A percentile compares a stretch with the other conserved stretches of the same genome.
Evolutionary conservation across 2,888 invertebrate species (phyloP).

Genomic region (Arge pagana): DNA sequence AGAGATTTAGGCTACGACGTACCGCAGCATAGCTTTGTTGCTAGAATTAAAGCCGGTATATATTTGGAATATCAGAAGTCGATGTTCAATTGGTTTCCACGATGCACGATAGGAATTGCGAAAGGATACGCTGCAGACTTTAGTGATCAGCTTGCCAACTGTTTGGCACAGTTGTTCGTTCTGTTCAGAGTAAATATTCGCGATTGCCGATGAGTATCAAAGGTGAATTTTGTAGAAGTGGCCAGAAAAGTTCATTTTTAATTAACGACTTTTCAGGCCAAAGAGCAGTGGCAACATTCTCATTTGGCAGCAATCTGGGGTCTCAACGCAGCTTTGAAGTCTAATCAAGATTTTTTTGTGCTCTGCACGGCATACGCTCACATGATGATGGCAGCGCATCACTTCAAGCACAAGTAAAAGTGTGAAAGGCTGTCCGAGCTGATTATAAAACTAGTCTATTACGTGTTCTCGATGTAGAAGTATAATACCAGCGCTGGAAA

Average conservation of each 20-base stretch:
- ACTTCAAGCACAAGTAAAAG: slow-evolving; percentile 42
- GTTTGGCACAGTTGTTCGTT: slow-evolving; percentile 55
- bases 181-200: slow-evolving; percentile 53
- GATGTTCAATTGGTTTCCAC: slow-evolving; percentile 45
- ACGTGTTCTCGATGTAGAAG: slow-evolving; percentile 33
- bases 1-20: slow-evolving; percentile 56
- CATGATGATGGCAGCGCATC: slow-evolving; percentile 57
- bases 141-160: slow-evolving; percentile 58
- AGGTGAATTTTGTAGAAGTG: no score
- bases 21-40: slow-evolving; percentile 46
- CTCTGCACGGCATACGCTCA: slow-evolving; percentile 64
- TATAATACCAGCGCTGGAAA: slow-evolving; percentile 51
- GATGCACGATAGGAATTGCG: slow-evolving; percentile 37
- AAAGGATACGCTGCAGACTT: slow-evolving; percentile 55
- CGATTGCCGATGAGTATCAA: neutral
- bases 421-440: slow-evolving; percentile 30
- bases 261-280: slow-evolving; percentile 32
- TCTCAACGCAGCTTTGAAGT: slow-evolving; percentile 60
- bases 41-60: slow-evolving; percentile 39
- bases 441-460: neutral
- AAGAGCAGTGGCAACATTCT: slow-evolving; percentile 58
- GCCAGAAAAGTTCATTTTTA: neutral
- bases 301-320: slow-evolving; percentile 65
- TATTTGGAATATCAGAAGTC: slow-evolving; percentile 49
- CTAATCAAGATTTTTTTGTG: slow-evolving; percentile 61